A percentile compares a stretch with the other conserved stretches of the same genome.
These are phyloP conservation scores for Drosophila navojoa DNA, from an alignment of 1,140 invertebrate species.

Conservation along the genomic window DNA sequence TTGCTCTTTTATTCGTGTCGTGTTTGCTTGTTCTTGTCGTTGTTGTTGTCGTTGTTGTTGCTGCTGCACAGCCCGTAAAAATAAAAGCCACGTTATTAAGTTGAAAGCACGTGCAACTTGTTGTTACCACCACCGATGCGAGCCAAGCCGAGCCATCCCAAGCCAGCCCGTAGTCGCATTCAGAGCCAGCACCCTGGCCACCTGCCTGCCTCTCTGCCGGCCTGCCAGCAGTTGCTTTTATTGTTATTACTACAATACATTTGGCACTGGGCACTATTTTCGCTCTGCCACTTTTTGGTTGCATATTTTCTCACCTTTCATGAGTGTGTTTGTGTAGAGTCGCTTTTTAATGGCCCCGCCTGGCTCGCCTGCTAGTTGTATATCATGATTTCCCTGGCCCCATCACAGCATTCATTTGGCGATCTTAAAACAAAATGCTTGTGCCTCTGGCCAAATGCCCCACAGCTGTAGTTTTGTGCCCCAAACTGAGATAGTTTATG, in stretches of 20 bases:
- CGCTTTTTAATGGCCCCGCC: constrained; percentile 60
- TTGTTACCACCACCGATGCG: constrained; percentile 55
- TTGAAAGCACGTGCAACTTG: constrained; percentile 82
- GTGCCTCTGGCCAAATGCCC: constrained; percentile 16
- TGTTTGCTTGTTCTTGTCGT: constrained; percentile 1
- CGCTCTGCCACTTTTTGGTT: constrained; percentile 62
- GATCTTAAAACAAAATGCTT: constrained; percentile 72
- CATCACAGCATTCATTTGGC: constrained; percentile 66
- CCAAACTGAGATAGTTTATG: too few species aligned
- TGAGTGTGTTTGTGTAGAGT: constrained; percentile 26
- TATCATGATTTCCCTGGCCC: constrained; percentile 67
- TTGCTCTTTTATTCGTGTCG: constrained; percentile 34
- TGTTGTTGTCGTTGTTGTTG: constrained; percentile 19
- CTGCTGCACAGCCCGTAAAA: constrained; percentile 61
- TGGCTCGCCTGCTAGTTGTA: constrained; percentile 40
- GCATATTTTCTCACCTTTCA: constrained; percentile 74
- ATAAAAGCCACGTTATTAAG: constrained; percentile 82
- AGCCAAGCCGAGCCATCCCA: constrained; percentile 1
- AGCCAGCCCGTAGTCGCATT: constrained; percentile 9
- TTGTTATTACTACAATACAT: constrained; percentile 82
- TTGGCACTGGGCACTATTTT: constrained; percentile 77
- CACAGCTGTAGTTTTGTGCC: not conserved
- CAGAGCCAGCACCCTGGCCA: constrained; percentile 6
- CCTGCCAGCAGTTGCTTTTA: constrained; percentile 75
- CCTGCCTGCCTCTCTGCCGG: constrained; percentile 20